phyloP scores from a whole-genome alignment of 2,113 vertebrate genomes.

The Elephas maximus region DNA sequence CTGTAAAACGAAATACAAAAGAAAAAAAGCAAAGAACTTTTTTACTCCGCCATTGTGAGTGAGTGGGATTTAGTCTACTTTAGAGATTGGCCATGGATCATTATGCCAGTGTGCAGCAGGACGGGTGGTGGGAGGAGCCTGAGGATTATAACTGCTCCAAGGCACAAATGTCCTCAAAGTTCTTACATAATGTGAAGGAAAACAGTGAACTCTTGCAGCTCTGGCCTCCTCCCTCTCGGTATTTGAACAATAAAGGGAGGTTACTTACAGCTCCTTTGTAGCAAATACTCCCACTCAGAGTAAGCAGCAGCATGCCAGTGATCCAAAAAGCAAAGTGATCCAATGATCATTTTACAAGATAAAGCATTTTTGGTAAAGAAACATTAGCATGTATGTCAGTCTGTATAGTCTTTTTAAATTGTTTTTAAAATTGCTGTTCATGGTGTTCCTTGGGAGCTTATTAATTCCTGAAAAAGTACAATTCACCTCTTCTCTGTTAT shows the following conservation, averaged over 20 bases:
- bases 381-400: conserved; percentile 64
- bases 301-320: conserved; percentile 60
- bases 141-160: not conserved
- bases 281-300: conserved; percentile 51
- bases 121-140: not conserved
- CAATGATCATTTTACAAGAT: conserved; percentile 74
- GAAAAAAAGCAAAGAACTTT: not conserved
- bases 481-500: conserved; percentile 35
- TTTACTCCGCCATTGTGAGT: not conserved
- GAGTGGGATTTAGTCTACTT: not conserved
- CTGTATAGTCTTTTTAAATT: conserved; percentile 55
- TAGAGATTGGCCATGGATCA: not conserved
- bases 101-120: not conserved
- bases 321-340: conserved; percentile 62
- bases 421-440: conserved; percentile 43
- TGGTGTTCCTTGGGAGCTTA: not conserved
- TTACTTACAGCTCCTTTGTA: not conserved
- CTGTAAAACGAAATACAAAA: not conserved
- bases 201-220: not conserved
- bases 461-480: conserved; percentile 32
- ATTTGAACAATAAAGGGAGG: not conserved
- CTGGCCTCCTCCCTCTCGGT: not conserved
- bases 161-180: not conserved
- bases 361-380: conserved; percentile 71
- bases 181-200: not conserved